These are phyloP conservation scores for Zaprionus kolodkinae DNA, from an alignment of 1,140 invertebrate species.

Conservation along the genomic window DNA sequence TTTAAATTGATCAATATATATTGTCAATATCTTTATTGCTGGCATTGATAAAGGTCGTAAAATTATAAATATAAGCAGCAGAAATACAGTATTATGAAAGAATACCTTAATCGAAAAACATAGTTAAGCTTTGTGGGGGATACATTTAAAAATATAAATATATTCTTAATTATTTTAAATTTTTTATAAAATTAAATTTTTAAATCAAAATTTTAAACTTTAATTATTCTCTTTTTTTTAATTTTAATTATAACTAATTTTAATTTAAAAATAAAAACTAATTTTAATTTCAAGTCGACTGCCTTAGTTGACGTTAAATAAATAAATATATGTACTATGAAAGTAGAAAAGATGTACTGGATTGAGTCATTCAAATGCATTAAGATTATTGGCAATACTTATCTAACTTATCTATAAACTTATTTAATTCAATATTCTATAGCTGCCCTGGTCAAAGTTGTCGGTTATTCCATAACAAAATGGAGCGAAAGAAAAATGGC, in stretches of 20 bases:
- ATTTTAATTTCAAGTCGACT: too few species aligned
- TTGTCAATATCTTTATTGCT: conserved; percentile 5
- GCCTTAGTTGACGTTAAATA: too few species aligned
- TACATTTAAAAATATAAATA: too few species aligned
- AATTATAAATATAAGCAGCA: neutral
- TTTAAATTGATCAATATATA: conserved; percentile 7
- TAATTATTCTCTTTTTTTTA: too few species aligned
- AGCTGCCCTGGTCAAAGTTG: conserved; percentile 70
- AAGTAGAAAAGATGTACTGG: too few species aligned
- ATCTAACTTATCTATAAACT: neutral
- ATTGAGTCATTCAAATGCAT: too few species aligned
- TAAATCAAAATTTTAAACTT: too few species aligned
- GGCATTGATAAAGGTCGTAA: neutral
- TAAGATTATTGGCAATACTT: neutral
- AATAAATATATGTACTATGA: too few species aligned
- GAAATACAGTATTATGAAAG: neutral
- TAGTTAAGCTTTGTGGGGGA: neutral
- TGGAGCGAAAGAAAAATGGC: conserved; percentile 66
- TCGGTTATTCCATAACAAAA: conserved; percentile 71
- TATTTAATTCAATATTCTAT: conserved; percentile 7
- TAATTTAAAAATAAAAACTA: too few species aligned
- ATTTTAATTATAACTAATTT: too few species aligned
- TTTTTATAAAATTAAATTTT: too few species aligned
- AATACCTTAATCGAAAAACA: neutral
- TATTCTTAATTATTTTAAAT: too few species aligned